Evolutionary conservation across 1,140 invertebrate genomes (phyloP), one percentile per base, ranked within the genome.

Genomic region (Himalopsyche phryganea): DNA sequence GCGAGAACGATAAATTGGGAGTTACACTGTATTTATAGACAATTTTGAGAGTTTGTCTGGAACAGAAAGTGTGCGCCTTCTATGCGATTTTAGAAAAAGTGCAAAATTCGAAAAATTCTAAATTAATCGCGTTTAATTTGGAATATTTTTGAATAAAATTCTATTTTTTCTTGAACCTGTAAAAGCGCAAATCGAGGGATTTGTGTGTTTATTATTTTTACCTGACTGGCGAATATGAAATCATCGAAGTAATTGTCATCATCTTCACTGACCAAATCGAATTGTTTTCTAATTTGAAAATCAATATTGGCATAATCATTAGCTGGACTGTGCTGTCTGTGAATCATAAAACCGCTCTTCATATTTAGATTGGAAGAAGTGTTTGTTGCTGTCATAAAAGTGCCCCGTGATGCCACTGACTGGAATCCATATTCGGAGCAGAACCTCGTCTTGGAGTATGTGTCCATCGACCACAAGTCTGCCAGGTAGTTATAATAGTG

Each of bases 361-460:
- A 84, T 71, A 18, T 67, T 66, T 49, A 89, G 82, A 71, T 96
- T 88, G 23, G 78, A 70, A 0, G 61, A 60, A 11, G 70, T 69
- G 19, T 77, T 66, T 1, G 82, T 81, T 0, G 80, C 83, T 14
- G 80, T 79, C 56, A 61, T 66, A 65, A 89, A 74, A 2, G 88
- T 84, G 19, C 76, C 71, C 10, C 85, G 70, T 4, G 85, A 86
- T 0, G 95, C 93, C 35, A 91, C 77, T 2, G 94, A 91, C 72
- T 98, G 94, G 62, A 94, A 89, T 9, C 97, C 97, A 71, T 96
- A 99, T 73, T 99, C 97, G 0, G 95, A 96, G 13, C 88, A 83
- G 74, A 98, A 97, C 60, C 96, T 81, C 0, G 92, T 83, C 10
- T 80, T 80, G 0, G 90, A 90, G 73, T 88, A 97, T 6, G 80